These are phyloP conservation scores for Drosophila mettleri DNA, from an alignment of 2,888 invertebrate genomes.

Conservation along the genomic window DNA sequence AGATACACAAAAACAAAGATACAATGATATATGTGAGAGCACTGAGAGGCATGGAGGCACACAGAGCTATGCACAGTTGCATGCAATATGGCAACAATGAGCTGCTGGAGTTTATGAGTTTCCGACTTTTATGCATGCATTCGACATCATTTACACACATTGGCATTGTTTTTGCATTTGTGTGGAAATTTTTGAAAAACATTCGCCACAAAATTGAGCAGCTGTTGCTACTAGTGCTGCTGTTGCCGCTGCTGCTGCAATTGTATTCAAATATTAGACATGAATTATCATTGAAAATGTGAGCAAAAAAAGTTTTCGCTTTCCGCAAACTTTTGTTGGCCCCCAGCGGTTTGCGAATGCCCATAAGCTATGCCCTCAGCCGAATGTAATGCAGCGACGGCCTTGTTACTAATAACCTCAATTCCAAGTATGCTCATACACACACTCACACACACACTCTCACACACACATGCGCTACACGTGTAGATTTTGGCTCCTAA, in stretches of 20 bases:
- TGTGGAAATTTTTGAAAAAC: slow-evolving; percentile 35
- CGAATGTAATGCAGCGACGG: slow-evolving; percentile 60
- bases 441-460: slow-evolving; percentile 14
- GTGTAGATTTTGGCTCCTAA: slow-evolving; percentile 16
- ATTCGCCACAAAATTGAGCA: slow-evolving; percentile 40
- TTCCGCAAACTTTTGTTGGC: slow-evolving; percentile 53
- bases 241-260: slow-evolving; percentile 47
- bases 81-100: slow-evolving; percentile 44
- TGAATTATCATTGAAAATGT: slow-evolving; percentile 75
- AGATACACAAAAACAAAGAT: slow-evolving; percentile 10
- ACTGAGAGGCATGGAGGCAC: slow-evolving; percentile 9
- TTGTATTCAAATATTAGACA: slow-evolving; percentile 77
- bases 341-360: slow-evolving; percentile 7
- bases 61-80: slow-evolving; percentile 5
- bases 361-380: slow-evolving; percentile 15
- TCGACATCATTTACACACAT: slow-evolving; percentile 65
- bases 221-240: slow-evolving; percentile 41
- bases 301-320: slow-evolving; percentile 66
- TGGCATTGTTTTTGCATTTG: slow-evolving; percentile 48
- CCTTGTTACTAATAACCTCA: slow-evolving; percentile 81
- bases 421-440: slow-evolving; percentile 54
- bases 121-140: slow-evolving; percentile 56
- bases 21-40: slow-evolving; percentile 10
- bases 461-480: slow-evolving; percentile 24
- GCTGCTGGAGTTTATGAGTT: slow-evolving; percentile 57